Percentiles rank a stretch among this genome's conserved stretches.
These are phyloP conservation scores for Melanotus villosus DNA, from an alignment of 2,888 invertebrate genomes.

Conservation along the genomic window DNA sequence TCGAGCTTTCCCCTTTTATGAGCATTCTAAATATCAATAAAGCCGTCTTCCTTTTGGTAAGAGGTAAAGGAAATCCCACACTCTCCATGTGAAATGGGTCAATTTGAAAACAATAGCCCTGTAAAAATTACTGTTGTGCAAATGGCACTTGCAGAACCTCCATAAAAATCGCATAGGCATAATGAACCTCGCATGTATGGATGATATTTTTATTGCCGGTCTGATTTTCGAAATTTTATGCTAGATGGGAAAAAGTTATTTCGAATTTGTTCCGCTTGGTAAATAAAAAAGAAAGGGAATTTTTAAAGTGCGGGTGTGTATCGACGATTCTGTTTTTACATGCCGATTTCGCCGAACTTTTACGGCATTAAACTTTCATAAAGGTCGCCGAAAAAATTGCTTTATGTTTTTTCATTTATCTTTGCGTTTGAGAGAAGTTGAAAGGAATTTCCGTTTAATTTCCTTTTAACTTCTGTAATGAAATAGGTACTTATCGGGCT, in stretches of 20 bases:
- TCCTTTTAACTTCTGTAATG: slow-evolving; percentile 39
- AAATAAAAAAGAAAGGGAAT: no score
- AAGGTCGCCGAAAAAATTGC: slow-evolving; percentile 4
- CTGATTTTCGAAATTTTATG: slow-evolving; percentile 4
- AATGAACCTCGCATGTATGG: slow-evolving; percentile 24
- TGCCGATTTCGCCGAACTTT: slow-evolving; percentile 13
- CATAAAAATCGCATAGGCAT: slow-evolving; percentile 33
- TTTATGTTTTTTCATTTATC: slow-evolving; percentile 42
- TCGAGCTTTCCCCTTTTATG: slow-evolving; percentile 32
- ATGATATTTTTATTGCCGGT: slow-evolving; percentile 7
- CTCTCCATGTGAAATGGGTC: slow-evolving; percentile 31
- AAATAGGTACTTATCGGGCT: slow-evolving; percentile 34
- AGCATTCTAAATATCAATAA: slow-evolving; percentile 36
- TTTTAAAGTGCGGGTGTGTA: not conserved
- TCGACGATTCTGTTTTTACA: slow-evolving; percentile 7
- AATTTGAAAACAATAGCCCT: slow-evolving; percentile 35
- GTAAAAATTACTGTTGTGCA: slow-evolving; percentile 30
- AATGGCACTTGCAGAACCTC: slow-evolving; percentile 28
- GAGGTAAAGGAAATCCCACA: slow-evolving; percentile 29
- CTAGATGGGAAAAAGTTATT: not conserved
- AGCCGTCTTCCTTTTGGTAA: slow-evolving; percentile 22
- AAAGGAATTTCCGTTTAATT: slow-evolving; percentile 46
- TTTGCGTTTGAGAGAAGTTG: slow-evolving; percentile 34
- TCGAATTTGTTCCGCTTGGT: no score
- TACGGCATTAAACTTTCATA: slow-evolving; percentile 25